Evolutionary conservation across 1,140 invertebrate species (phyloP).

Genomic region (Ceratitis capitata): DNA sequence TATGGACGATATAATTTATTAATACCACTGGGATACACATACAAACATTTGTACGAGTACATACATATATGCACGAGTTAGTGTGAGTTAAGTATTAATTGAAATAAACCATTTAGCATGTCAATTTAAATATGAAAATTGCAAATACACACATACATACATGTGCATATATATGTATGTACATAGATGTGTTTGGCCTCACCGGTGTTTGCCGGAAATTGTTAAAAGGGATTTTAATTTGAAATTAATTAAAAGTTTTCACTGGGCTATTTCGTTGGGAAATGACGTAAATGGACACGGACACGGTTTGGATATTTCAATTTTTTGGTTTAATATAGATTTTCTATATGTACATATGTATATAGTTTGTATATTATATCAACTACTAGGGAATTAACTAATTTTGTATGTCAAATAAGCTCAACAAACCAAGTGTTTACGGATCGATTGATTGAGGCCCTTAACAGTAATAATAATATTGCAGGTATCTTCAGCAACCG

Average conservation of each 20-base stretch:
- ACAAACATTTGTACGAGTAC: background rate
- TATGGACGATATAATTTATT: background rate
- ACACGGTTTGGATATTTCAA: no score
- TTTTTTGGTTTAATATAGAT: no score
- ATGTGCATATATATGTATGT: no score
- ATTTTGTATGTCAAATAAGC: no score
- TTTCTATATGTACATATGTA: background rate
- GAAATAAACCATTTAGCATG: background rate
- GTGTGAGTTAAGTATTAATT: background rate
- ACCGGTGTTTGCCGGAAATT: background rate
- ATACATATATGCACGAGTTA: background rate
- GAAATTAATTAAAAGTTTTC: background rate
- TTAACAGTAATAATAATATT: no score
- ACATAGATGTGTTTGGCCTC: no score
- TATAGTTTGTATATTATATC: background rate
- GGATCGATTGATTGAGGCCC: no score
- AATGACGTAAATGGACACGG: background rate
- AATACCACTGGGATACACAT: no score
- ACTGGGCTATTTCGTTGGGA: background rate
- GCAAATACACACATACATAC: background rate
- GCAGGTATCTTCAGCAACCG: no score
- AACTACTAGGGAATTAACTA: no score
- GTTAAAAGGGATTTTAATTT: background rate
- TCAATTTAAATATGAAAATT: conserved; percentile 6
- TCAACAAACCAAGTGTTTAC: no score